Conservation (phyloP, 2,888 invertebrate species). For the Calliopum simillimum region DNA sequence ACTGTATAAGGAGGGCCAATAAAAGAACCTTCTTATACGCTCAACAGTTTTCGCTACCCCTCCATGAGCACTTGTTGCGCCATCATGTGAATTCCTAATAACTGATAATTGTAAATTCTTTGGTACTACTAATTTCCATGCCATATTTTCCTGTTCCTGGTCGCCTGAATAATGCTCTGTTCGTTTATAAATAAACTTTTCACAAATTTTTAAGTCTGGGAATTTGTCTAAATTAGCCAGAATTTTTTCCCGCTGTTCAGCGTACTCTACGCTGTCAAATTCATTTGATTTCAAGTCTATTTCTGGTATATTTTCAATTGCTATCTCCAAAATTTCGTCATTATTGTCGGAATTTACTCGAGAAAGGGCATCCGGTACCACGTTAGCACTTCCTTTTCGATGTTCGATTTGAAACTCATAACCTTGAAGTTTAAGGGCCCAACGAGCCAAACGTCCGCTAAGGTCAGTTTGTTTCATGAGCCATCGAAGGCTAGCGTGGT, state of each 20-base stretch:
- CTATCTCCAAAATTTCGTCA: not conserved
- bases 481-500: slow-evolving; percentile 22
- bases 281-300: not conserved
- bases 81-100: slow-evolving; percentile 6
- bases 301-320: not conserved
- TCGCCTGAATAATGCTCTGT: not conserved
- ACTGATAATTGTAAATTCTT: not conserved
- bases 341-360: not conserved
- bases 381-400: slow-evolving; percentile 1
- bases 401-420: slow-evolving; percentile 1
- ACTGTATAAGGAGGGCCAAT: not conserved
- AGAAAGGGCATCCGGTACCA: slow-evolving; percentile 13
- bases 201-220: not conserved
- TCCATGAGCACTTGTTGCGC: no score
- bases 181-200: not conserved
- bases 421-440: slow-evolving; percentile 5
- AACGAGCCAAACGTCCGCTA: no score
- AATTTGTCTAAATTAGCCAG: not conserved
- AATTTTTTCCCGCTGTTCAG: not conserved
- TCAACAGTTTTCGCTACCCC: no score
- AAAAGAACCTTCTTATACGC: no score
- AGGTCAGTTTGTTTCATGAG: slow-evolving; percentile 11
- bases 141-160: not conserved
- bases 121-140: slow-evolving; percentile 25
- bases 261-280: not conserved